phyloP scores from a whole-genome alignment of 2,888 invertebrate genomes.

The Drosophila buzzatii region DNA sequence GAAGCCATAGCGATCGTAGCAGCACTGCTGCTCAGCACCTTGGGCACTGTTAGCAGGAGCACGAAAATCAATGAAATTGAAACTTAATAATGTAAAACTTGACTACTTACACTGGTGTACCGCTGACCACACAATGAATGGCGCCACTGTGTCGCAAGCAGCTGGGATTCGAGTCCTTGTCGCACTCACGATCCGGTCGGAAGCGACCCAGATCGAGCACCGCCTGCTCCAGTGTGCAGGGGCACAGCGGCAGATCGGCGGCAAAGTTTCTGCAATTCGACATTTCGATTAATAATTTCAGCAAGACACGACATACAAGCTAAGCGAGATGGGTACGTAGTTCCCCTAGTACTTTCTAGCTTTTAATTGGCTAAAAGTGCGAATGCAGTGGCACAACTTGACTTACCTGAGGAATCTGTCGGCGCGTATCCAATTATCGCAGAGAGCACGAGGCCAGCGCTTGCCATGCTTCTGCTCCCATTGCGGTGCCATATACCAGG shows the following conservation, averaged over 20 bases:
- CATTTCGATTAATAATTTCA: slow-evolving; percentile 19
- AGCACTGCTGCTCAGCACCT: slow-evolving; percentile 98
- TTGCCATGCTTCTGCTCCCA: slow-evolving; percentile 93
- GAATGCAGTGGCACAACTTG: slow-evolving; percentile 28
- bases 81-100: background rate
- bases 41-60: slow-evolving; percentile 88
- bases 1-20: slow-evolving; percentile 96
- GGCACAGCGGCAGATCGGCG: slow-evolving; percentile 93
- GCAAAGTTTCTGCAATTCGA: slow-evolving; percentile 90
- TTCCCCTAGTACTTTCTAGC: slow-evolving; percentile 32
- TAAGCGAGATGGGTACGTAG: background rate
- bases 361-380: slow-evolving; percentile 67
- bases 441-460: slow-evolving; percentile 93
- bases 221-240: slow-evolving; percentile 96
- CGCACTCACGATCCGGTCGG: slow-evolving; percentile 95
- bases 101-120: slow-evolving; percentile 92
- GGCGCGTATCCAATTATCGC: slow-evolving; percentile 95
- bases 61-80: background rate
- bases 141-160: slow-evolving; percentile 96
- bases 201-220: slow-evolving; percentile 96
- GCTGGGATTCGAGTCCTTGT: slow-evolving; percentile 94
- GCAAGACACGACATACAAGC: background rate
- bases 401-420: slow-evolving; percentile 89
- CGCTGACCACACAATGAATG: slow-evolving; percentile 96
- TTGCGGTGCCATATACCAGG: slow-evolving; percentile 96